Evolutionary conservation across 2,797 vertebrate genomes (phyloP).

Genomic region (Pteropus rufus): DNA sequence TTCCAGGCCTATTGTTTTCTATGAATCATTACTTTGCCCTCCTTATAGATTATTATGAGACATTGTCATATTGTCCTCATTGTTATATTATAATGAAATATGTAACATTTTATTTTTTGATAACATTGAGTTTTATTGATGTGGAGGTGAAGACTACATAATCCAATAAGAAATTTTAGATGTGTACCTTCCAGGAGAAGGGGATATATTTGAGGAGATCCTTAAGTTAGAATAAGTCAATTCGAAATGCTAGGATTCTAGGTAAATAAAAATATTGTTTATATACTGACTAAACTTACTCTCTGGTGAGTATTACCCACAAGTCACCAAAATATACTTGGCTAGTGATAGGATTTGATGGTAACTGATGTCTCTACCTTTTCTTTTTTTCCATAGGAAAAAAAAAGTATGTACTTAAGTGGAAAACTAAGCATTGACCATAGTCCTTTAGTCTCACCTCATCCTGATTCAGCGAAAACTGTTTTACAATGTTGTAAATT

Average conservation of each 20-base stretch:
- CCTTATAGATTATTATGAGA: constrained; percentile 11
- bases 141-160: neutral
- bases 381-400: neutral
- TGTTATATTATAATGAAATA: neutral
- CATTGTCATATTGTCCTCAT: neutral
- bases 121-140: neutral
- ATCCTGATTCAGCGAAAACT: neutral
- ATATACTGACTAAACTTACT: neutral
- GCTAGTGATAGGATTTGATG: neutral
- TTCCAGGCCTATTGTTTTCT: constrained; percentile 38
- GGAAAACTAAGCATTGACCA: neutral
- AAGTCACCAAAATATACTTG: neutral
- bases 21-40: constrained; percentile 57
- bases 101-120: too few relatives aligned
- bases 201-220: neutral
- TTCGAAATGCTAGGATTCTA: neutral
- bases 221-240: neutral
- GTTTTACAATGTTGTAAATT: neutral
- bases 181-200: neutral
- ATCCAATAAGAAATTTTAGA: neutral
- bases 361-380: neutral
- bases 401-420: neutral
- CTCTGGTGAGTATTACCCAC: neutral
- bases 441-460: neutral
- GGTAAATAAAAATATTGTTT: neutral